Evolutionary conservation across 1,140 invertebrate genomes (phyloP).

Genomic region (Heliconius melpomene): DNA sequence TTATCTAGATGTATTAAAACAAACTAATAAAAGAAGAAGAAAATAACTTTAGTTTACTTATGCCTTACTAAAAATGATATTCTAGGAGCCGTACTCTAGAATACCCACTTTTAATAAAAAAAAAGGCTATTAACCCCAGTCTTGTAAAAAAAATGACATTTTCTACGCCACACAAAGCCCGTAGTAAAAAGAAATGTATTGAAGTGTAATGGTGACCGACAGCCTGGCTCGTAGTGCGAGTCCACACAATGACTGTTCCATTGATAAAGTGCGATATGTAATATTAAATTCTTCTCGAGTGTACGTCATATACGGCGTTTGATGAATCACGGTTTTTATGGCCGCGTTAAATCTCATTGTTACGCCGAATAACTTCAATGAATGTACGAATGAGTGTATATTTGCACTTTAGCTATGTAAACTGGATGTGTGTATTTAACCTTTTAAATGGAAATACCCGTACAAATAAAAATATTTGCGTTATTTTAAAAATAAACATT

Average conservation of each 20-base stretch:
- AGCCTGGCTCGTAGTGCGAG: neutral
- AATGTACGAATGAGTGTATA: constrained; percentile 21
- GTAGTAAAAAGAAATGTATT: neutral
- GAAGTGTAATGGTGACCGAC: constrained; percentile 1
- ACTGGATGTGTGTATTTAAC: neutral
- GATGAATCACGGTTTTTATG: constrained; percentile 33
- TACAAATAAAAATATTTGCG: too few species aligned
- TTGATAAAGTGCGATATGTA: constrained; percentile 6
- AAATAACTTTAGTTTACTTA: too few species aligned
- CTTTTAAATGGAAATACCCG: too few species aligned
- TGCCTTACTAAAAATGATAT: too few species aligned
- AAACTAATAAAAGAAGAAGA: too few species aligned
- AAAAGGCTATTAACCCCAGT: too few species aligned
- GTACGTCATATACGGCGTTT: constrained; percentile 23
- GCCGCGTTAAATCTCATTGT: constrained; percentile 28
- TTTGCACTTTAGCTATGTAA: neutral
- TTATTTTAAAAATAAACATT: too few species aligned
- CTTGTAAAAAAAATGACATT: neutral
- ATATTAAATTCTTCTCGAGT: constrained; percentile 18
- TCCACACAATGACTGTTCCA: neutral
- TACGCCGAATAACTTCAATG: constrained; percentile 27
- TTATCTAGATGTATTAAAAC: too few species aligned
- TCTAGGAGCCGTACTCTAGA: too few species aligned
- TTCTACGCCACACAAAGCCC: neutral
- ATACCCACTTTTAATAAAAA: too few species aligned